Base-by-base conservation (phyloP, 2,113 vertebrate species). In the Sialia sialis region DNA sequence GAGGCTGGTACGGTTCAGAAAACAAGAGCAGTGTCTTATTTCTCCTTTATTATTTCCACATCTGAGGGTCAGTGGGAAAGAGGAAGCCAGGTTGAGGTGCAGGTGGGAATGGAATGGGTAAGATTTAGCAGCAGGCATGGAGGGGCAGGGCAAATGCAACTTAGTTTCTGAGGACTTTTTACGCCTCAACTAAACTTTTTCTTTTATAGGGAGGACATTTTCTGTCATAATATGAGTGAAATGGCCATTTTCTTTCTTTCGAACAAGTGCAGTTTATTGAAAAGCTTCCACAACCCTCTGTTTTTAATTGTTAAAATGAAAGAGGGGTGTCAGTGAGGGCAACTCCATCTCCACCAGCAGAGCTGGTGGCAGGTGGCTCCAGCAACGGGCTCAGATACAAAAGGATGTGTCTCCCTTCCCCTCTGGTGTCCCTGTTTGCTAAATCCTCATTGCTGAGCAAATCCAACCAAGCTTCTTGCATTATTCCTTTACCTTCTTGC, bases 31-130 rank as follows among this genome's bases (percentile, higher is more conserved):
- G 68, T 49, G 75, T 90, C 92, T 93, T 41, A 52, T 82, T 96
- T 93, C 82, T 94, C 29, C 79, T 89, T 84, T 62, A 66, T 82
- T 91, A 64, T 49, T 94, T 95, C 68, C 84, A 88, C 32, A 49
- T 93, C 75, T 84, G 86, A 93, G 94, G 36, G 44, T 48, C 26
- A 85, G 76, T 49, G 73, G 58, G 51, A 75, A 46, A 80, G 72
- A 86, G 41, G 62, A 92, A 92, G 60, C 83, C 34, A 85, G 49
- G 87, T 5, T n/a, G 34, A 79, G 23, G 79, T 76, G 74, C 4
- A 26, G 81, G 52, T 84, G 80, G 77, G 86, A 82, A 22, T 29
- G 49, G 58, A 60, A 84, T 14, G 44, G 66, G 20, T 49, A n/a
- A 36, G 38, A 27, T 79, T 75, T 44, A 74, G 66, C 38, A 29